These are phyloP conservation scores for Oplegnathus fasciatus DNA, from an alignment of 2,113 vertebrate species.

Conservation along the genomic window DNA sequence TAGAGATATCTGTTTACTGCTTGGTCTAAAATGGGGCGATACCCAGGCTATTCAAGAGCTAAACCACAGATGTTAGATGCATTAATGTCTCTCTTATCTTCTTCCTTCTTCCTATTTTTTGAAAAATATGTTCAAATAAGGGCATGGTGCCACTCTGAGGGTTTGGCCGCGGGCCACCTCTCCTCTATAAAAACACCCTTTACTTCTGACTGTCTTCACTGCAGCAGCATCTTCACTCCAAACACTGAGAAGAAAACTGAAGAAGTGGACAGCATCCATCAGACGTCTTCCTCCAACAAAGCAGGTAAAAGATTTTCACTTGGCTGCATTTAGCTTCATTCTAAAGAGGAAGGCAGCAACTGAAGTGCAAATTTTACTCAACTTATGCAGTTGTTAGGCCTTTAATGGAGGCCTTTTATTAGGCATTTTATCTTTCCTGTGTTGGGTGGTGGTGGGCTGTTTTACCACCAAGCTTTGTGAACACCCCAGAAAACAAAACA, in stretches of 20 bases:
- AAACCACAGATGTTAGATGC: too few relatives aligned
- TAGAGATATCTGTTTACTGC: too few relatives aligned
- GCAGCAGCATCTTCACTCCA: not conserved
- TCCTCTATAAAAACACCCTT: not conserved
- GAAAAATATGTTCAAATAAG: slow-evolving; percentile 8
- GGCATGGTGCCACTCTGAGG: not conserved
- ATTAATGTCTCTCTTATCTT: too few relatives aligned
- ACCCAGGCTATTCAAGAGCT: too few relatives aligned
- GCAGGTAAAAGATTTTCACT: not conserved
- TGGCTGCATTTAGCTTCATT: not conserved
- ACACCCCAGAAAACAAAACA: too few relatives aligned
- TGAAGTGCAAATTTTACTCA: not conserved
- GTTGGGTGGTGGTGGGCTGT: too few relatives aligned
- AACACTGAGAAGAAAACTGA: not conserved
- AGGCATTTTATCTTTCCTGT: too few relatives aligned
- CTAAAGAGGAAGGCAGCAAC: not conserved
- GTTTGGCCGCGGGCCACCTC: not conserved
- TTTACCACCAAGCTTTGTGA: too few relatives aligned
- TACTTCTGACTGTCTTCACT: not conserved
- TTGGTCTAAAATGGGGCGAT: too few relatives aligned
- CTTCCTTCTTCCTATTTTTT: not conserved
- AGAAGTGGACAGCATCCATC: not conserved
- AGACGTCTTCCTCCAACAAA: not conserved
- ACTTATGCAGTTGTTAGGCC: not conserved
- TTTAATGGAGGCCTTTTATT: too few relatives aligned